Base-by-base conservation (phyloP, 1,140 invertebrate genomes). In the Aphaenogaster ashmeadi region DNA sequence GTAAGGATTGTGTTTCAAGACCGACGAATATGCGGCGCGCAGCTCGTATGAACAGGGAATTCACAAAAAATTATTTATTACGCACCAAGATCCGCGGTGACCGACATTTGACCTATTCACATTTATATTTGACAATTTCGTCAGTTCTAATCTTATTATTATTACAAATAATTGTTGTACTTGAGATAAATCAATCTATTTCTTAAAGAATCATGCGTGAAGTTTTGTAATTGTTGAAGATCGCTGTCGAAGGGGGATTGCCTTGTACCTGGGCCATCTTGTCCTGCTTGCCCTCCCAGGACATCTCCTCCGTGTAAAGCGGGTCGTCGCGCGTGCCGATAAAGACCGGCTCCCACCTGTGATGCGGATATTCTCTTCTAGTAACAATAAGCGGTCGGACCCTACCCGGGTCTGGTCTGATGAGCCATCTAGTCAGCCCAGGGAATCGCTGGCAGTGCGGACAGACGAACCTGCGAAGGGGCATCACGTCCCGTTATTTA, bases 251-350 rank as follows among this genome's bases (percentile, higher is more conserved):
- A 77, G 47, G 33, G 64, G 21, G 54, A 77, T 41, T 54, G 21
- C 0, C 1, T 80, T 67, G 21, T 94, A 98, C 98, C 96, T 98
- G 98, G 66, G 97, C 97, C 98, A 98, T 98, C 96, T 98, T 98
- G 92, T 98, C 98, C 89, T 98, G 97, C 64, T 96, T 96, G 18
- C 98, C 98, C 94, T 98, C 98, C 98, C 98, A 98, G 3, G 97
- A 97, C 80, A 98, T 96, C 58, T 96, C 94, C 93, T 98, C 98
- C 87, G 97, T 97, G 94, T 98, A 98, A 89, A 98, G 96, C 0
- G 98, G 98, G 92, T 98, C 98, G 60, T 96, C 95, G 88, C 97
- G 97, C 0, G 97, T 98, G 3, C 98, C 98, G 87, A 98, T 98
- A 93, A 97, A 98, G 54, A 98, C 96, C 0, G 98, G 98, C 93